Percentiles rank a stretch among this genome's conserved stretches.
These are phyloP conservation scores for Eucera pruinosa DNA, from an alignment of 2,888 invertebrate genomes.

Conservation along the genomic window DNA sequence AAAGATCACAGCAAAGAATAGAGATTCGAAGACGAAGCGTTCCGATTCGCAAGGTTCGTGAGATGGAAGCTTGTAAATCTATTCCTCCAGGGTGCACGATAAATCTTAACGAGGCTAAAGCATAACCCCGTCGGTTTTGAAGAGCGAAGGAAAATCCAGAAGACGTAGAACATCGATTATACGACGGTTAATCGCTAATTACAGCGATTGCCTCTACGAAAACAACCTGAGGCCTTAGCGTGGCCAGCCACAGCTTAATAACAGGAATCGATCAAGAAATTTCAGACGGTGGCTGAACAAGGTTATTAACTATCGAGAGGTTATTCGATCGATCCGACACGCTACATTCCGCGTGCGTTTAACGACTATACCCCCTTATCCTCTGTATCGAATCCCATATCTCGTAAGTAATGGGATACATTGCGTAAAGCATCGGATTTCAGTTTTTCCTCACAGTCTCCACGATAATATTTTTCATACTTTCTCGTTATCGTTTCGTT, in stretches of 20 bases:
- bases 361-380: conserved; percentile 27
- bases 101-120: conserved; percentile 44
- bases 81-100: conserved; percentile 19
- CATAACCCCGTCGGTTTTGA: conserved; percentile 13
- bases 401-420: conserved; percentile 18
- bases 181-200: conserved; percentile 80
- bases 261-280: conserved; percentile 76
- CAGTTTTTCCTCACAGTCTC: background rate
- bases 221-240: conserved; percentile 73
- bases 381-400: conserved; percentile 19
- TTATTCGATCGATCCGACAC: conserved; percentile 66
- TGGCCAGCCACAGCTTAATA: conserved; percentile 71
- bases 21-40: background rate
- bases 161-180: conserved; percentile 56
- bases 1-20: background rate
- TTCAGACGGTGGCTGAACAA: conserved; percentile 74
- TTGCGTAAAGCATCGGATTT: conserved; percentile 7
- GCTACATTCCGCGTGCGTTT: conserved; percentile 46
- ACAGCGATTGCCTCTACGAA: conserved; percentile 76
- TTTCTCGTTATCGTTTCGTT: no score
- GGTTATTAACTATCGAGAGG: conserved; percentile 77
- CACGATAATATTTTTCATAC: no score
- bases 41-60: background rate
- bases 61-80: conserved; percentile 28
- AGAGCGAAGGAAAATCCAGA: conserved; percentile 39